Conservation (phyloP, 2,113 vertebrate species). For the Melanerpes formicivorus region DNA sequence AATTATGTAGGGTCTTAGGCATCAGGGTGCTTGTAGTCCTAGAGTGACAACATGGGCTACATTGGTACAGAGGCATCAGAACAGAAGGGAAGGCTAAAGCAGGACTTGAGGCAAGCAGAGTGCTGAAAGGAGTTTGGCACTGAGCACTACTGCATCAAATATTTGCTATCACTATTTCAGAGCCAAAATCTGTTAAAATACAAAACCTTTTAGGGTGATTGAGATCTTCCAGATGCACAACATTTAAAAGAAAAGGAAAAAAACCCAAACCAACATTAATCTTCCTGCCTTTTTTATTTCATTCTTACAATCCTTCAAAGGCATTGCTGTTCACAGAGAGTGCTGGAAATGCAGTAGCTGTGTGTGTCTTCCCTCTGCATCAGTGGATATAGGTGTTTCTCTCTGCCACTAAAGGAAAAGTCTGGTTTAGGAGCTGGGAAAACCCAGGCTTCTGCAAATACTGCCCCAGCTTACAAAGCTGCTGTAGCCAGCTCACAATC, state of each 20-base stretch:
- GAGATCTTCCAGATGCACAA: not conserved
- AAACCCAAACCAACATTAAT: not conserved
- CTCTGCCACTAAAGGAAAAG: not conserved
- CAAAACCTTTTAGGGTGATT: not conserved
- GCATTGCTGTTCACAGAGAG: fast-evolving
- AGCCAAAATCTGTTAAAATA: not conserved
- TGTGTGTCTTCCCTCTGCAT: not conserved
- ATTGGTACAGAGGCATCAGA: not conserved
- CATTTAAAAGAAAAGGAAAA: not conserved
- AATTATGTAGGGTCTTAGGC: fast-evolving
- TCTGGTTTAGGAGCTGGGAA: not conserved
- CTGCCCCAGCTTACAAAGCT: not conserved
- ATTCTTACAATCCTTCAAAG: not conserved
- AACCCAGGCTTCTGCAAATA: not conserved
- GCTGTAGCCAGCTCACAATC: not conserved
- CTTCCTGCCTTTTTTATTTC: not conserved
- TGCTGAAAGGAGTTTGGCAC: not conserved
- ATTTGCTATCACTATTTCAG: not conserved
- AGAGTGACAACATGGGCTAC: not conserved
- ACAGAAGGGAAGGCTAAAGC: not conserved
- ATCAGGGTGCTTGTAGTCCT: not conserved
- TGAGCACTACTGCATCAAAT: not conserved
- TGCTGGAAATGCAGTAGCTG: not conserved
- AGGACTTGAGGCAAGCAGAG: not conserved
- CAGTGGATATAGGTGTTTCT: not conserved